Evolutionary conservation across 2,888 invertebrate genomes (phyloP).

Genomic region (Cantharis rustica): DNA sequence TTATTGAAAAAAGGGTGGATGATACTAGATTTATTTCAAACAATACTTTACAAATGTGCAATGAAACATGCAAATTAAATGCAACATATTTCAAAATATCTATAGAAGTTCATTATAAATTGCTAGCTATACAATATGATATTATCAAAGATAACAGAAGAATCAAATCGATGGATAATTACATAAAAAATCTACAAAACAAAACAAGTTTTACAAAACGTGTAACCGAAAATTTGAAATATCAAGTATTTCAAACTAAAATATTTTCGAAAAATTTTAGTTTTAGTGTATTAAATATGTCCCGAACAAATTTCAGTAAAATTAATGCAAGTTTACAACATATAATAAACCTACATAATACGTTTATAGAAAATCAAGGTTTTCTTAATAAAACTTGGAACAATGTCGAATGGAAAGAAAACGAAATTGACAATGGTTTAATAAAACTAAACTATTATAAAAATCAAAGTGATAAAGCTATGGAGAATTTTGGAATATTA

Average conservation of each 20-base stretch:
- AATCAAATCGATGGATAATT: not conserved
- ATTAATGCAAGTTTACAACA: not conserved
- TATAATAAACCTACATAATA: not conserved
- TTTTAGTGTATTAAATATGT: not conserved
- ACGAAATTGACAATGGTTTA: not conserved
- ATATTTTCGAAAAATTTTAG: not conserved
- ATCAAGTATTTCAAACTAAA: not conserved
- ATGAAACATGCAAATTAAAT: constrained; percentile 8
- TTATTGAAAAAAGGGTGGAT: constrained; percentile 70
- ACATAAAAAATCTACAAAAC: constrained; percentile 66
- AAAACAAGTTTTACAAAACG: constrained; percentile 76
- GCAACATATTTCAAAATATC: constrained; percentile 3
- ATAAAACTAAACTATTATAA: not conserved
- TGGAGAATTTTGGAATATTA: not conserved
- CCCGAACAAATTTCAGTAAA: not conserved
- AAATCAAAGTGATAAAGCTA: not conserved
- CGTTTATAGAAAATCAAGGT: not conserved
- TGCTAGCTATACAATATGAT: not conserved
- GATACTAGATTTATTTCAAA: not conserved
- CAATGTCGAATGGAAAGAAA: not conserved
- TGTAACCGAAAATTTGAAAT: not conserved
- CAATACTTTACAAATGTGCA: not conserved
- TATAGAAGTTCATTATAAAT: not conserved
- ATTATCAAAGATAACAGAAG: not conserved
- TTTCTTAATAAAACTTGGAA: not conserved